These are phyloP conservation scores for Myzus persicae DNA, from an alignment of 1,140 invertebrate genomes.

Conservation along the genomic window DNA sequence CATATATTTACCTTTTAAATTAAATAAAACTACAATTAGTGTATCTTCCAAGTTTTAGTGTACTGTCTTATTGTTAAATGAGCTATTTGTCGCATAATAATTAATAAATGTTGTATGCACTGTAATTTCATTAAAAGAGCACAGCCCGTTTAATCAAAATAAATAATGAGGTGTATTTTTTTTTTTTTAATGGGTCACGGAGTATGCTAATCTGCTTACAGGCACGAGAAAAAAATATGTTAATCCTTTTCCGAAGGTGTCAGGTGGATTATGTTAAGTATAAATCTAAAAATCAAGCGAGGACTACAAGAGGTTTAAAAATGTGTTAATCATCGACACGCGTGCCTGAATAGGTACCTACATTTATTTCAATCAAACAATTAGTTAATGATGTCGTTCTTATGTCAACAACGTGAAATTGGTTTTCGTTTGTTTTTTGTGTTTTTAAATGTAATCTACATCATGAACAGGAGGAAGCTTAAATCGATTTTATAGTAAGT, in stretches of 20 bases:
- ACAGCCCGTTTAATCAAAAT: background rate
- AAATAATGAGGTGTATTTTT: background rate
- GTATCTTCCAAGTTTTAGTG: no score
- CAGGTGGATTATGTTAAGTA: background rate
- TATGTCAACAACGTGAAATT: background rate
- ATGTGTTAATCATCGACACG: background rate
- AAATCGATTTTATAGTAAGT: background rate
- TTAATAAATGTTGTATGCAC: background rate
- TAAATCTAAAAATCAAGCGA: constrained; percentile 6
- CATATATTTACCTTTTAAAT: no score
- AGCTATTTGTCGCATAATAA: no score
- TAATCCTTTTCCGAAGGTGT: background rate
- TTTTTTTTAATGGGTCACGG: background rate
- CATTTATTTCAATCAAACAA: background rate
- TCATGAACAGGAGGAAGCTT: background rate
- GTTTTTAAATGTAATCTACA: background rate
- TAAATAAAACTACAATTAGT: no score
- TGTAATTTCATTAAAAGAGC: background rate
- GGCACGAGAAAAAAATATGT: background rate
- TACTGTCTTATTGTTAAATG: no score
- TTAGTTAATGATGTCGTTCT: background rate
- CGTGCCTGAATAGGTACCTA: background rate
- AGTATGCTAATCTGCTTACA: background rate
- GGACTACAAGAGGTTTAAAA: background rate
- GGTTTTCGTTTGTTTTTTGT: background rate